A percentile compares a stretch with the other conserved stretches of the same genome.
These are phyloP conservation scores for Acanthopagrus latus DNA, from an alignment of 2,797 vertebrate species.

Conservation along the genomic window DNA sequence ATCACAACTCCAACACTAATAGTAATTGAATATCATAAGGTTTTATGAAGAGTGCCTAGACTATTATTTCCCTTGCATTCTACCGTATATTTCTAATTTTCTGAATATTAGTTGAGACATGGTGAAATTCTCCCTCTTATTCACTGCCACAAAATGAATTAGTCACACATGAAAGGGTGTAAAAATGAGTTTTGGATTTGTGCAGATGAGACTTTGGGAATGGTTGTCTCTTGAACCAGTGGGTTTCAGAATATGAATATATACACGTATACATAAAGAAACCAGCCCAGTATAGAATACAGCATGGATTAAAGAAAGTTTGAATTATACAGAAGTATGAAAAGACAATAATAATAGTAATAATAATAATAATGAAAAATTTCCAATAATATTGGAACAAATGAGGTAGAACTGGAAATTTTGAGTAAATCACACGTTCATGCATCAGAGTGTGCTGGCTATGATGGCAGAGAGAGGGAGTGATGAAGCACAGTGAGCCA, in stretches of 20 bases:
- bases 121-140: conserved; percentile 34
- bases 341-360: too few relatives aligned
- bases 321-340: neutral
- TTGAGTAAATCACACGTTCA: neutral
- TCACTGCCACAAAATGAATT: conserved; percentile 60
- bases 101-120: conserved; percentile 46
- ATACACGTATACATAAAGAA: neutral
- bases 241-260: conserved; percentile 22
- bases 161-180: conserved; percentile 56
- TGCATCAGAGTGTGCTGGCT: neutral
- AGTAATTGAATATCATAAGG: conserved; percentile 34
- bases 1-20: neutral
- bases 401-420: neutral
- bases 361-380: too few relatives aligned
- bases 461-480: neutral
- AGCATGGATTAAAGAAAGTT: neutral
- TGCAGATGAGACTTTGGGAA: conserved; percentile 51
- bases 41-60: conserved; percentile 29
- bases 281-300: neutral
- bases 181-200: conserved; percentile 67
- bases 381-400: neutral
- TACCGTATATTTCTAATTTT: conserved; percentile 47
- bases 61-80: conserved; percentile 40
- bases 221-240: conserved; percentile 10
- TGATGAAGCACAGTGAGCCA: too few relatives aligned